Evolutionary conservation across 2,797 vertebrate species (phyloP).

Genomic region (Urocyon cinereoargenteus): DNA sequence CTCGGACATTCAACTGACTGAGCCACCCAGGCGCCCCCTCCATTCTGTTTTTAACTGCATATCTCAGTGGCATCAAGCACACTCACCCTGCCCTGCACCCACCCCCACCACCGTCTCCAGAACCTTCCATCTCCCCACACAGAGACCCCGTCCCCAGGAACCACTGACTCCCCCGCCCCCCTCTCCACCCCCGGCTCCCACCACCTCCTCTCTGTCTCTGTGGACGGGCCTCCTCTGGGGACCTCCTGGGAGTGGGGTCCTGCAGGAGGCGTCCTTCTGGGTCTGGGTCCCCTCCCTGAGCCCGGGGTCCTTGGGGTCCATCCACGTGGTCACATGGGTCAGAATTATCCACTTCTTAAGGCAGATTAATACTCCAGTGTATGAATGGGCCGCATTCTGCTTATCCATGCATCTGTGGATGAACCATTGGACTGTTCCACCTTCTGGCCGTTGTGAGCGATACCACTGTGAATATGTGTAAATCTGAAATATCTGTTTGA

Average conservation of each 20-base stretch:
- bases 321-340: neutral
- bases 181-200: neutral
- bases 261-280: neutral
- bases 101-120: neutral
- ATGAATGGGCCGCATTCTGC: neutral
- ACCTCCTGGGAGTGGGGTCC: neutral
- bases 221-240: neutral
- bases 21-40: neutral
- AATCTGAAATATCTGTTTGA: neutral
- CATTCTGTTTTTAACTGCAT: neutral
- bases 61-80: neutral
- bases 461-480: neutral
- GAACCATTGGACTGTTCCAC: neutral
- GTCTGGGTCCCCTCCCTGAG: neutral
- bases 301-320: neutral
- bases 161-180: neutral
- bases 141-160: neutral
- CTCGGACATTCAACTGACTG: neutral
- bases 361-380: neutral
- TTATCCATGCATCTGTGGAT: neutral
- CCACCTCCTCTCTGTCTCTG: neutral
- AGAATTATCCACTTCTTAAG: neutral
- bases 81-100: fast-evolving
- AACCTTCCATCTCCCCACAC: neutral
- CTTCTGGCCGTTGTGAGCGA: neutral